phyloP scores from a whole-genome alignment of 2,797 vertebrate species.

The Protonibea diacanthus region DNA sequence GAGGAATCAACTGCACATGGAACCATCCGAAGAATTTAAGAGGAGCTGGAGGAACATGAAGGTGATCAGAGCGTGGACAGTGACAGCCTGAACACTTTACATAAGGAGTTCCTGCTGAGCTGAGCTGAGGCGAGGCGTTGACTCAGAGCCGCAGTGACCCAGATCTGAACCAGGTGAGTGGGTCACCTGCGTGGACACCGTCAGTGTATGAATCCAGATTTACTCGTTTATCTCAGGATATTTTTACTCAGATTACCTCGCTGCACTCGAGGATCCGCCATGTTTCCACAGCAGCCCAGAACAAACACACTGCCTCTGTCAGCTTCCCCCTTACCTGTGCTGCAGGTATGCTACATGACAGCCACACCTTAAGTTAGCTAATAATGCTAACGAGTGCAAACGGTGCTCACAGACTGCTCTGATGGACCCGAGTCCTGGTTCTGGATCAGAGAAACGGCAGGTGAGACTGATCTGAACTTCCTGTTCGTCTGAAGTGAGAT shows the following conservation, averaged over 20 bases:
- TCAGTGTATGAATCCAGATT: conserved; percentile 4
- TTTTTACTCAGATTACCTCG: conserved; percentile 28
- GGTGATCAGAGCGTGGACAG: too few relatives aligned
- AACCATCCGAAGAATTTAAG: too few relatives aligned
- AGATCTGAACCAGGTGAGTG: conserved; percentile 54
- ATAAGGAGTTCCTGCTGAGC: background rate
- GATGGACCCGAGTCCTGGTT: background rate
- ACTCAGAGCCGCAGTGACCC: conserved; percentile 37
- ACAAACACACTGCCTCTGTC: too few relatives aligned
- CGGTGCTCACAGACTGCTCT: background rate
- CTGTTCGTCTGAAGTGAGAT: conserved; percentile 49
- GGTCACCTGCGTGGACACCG: conserved; percentile 31
- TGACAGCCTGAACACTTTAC: too few relatives aligned
- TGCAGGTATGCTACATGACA: too few relatives aligned
- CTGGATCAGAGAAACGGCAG: conserved; percentile 52
- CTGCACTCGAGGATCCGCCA: background rate
- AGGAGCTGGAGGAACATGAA: too few relatives aligned
- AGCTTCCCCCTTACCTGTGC: too few relatives aligned
- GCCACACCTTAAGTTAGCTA: too few relatives aligned
- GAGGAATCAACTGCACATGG: too few relatives aligned
- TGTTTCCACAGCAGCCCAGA: too few relatives aligned
- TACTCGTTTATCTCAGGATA: conserved; percentile 26
- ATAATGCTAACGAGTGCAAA: too few relatives aligned
- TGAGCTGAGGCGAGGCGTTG: background rate
- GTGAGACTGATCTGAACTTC: conserved; percentile 56